Evolutionary conservation across 2,888 invertebrate species (phyloP).

Genomic region (Prosapia bicincta): DNA sequence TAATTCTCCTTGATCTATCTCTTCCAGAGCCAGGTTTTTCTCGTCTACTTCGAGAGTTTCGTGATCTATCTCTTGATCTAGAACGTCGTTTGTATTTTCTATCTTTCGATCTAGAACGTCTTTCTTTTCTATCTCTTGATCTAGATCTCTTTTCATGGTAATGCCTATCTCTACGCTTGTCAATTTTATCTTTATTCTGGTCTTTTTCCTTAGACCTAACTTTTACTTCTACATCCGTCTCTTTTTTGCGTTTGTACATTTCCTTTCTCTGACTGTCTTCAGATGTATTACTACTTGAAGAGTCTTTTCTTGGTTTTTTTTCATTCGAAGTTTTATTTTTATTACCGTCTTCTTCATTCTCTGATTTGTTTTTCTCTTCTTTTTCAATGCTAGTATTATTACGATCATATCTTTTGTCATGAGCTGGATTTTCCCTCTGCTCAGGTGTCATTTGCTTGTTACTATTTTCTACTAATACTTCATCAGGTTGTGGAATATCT

Average conservation of each 20-base stretch:
- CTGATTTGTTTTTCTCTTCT: conserved; percentile 45
- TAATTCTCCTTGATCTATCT: conserved; percentile 9
- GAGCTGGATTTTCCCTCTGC: neutral
- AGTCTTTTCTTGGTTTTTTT: neutral
- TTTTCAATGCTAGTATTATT: conserved; percentile 45
- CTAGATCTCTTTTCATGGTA: conserved; percentile 2
- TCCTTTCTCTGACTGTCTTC: neutral
- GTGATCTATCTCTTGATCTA: conserved; percentile 6
- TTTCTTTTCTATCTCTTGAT: conserved; percentile 9
- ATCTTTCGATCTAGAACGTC: conserved; percentile 10
- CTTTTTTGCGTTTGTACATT: neutral
- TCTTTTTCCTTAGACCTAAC: conserved; percentile 9
- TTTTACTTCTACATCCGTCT: conserved; percentile 34
- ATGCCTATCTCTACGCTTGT: neutral
- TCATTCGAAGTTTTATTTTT: neutral
- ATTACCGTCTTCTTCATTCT: conserved; percentile 34
- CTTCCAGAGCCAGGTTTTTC: conserved; percentile 10
- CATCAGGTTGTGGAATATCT: neutral
- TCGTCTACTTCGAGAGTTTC: no score
- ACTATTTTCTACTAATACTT: neutral
- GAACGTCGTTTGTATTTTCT: conserved; percentile 12
- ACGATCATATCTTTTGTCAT: neutral
- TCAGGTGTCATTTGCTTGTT: neutral
- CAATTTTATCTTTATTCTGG: conserved; percentile 8
- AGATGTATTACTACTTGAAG: neutral